Base-by-base conservation (phyloP, 1,140 invertebrate species). In the Vollenhovia emeryi region DNA sequence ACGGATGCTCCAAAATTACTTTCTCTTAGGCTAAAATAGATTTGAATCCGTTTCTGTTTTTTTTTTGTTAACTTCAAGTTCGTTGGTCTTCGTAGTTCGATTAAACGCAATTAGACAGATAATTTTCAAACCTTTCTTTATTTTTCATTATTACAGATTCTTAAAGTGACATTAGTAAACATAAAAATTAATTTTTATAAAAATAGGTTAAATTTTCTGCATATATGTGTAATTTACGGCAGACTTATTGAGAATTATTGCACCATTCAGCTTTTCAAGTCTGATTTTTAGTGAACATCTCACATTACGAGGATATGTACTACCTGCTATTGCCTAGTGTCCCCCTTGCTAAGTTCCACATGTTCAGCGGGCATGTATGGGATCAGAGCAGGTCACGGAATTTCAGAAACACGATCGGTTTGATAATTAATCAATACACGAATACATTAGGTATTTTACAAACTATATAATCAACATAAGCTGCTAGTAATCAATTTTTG, bases 301-400 rank as follows among this genome's bases (percentile, higher is more conserved):
- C 94, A 24, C 94, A 95, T 84, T 93, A 93, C 79, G 95, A 95
- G 59, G 95, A 95, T 60, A 93, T 95, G 90, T 89, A 91, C 40
- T 92, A 93, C 75, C 88, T 95, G 11, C 86, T 95, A 50, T 76
- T 94, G 33, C 94, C 95, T 6, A 95, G 94, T 55, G 89, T 95
- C 33, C 95, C 95, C n/a, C 85, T 95, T 52, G 91, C 91, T 1
- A 90, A 92, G 62, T 95, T 95, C 87, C 91, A 94, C 79, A 94
- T 95, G 92, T 94, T 92, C 86, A 93, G 93, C 62, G 94, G 94
- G 15, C 91, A 94, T 24, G 94, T 95, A 50, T 95, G 95, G 95
- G 95, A 95, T 62, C 95, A 95, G 71, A 95, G 93, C 86, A 93
- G 94, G 87, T 93, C 94, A 11, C 92, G 95, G 15, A 95, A 95